A percentile compares a stretch with the other conserved stretches of the same genome.
These are phyloP conservation scores for Perodicticus potto DNA, from an alignment of 2,797 vertebrate species.

Conservation along the genomic window DNA sequence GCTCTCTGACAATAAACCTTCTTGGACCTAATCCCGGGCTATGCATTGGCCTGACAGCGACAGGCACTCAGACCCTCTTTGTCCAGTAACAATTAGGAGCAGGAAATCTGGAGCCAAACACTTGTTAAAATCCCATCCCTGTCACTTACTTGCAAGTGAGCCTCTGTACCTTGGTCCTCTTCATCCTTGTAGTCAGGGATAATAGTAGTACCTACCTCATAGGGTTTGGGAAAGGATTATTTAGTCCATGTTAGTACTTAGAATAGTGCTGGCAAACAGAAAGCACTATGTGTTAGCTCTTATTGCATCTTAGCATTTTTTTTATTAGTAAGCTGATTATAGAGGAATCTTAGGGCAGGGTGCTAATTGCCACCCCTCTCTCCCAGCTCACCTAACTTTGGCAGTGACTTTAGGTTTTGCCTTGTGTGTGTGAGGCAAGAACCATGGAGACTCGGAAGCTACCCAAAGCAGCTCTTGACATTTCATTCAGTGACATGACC, in stretches of 20 bases:
- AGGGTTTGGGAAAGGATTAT: background rate
- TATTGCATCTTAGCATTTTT: background rate
- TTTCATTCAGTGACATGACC: slow-evolving; percentile 30
- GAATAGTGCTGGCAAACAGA: background rate
- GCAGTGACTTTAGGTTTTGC: background rate
- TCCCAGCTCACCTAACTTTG: background rate
- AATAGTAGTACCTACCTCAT: background rate
- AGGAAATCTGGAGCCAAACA: background rate
- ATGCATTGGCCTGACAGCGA: no score
- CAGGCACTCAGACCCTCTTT: no score
- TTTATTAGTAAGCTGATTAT: background rate
- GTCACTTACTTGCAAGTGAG: background rate
- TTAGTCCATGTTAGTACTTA: background rate
- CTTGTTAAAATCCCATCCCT: background rate
- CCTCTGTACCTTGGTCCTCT: background rate
- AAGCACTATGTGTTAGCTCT: background rate
- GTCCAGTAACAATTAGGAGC: background rate
- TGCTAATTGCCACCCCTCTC: background rate
- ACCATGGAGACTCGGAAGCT: background rate
- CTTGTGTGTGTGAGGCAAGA: background rate
- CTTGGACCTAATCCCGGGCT: no score
- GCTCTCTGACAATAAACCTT: no score
- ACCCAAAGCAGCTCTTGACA: slow-evolving; percentile 34
- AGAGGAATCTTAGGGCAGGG: background rate
- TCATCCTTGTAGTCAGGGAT: background rate